Conservation (phyloP, 2,888 invertebrate genomes). For the Lumbricus terrestris region DNA sequence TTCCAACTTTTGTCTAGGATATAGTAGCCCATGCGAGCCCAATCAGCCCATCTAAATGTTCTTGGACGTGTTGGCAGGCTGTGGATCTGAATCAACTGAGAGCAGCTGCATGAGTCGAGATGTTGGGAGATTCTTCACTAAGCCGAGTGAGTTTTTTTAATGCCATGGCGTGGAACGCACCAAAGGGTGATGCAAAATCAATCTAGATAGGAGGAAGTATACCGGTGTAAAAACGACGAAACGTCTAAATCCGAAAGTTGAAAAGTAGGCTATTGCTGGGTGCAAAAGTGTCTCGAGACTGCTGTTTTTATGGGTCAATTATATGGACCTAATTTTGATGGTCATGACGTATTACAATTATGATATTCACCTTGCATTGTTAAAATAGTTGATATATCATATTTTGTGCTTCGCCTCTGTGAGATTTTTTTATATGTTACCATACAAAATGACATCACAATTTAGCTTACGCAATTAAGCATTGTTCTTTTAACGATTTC, state of each 20-base stretch:
- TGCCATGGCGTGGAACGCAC: not conserved
- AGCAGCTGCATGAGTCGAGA: not conserved
- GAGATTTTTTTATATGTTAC: not conserved
- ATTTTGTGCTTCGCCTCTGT: not conserved
- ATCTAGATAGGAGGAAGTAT: not conserved
- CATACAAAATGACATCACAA: not conserved
- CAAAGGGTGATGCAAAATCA: not conserved
- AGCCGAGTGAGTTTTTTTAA: too few relatives aligned
- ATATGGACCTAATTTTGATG: too few relatives aligned
- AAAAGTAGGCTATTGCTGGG: not conserved
- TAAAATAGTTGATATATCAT: not conserved
- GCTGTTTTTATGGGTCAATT: too few relatives aligned
- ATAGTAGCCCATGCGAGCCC: too few relatives aligned
- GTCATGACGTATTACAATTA: not conserved
- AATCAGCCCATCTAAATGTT: too few relatives aligned
- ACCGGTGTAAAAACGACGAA: not conserved
- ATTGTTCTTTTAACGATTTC: not conserved
- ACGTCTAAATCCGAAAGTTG: not conserved
- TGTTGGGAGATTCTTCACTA: too few relatives aligned
- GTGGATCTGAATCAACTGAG: too few relatives aligned
- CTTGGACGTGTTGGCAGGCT: too few relatives aligned
- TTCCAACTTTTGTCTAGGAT: too few relatives aligned
- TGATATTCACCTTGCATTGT: not conserved
- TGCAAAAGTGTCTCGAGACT: not conserved
- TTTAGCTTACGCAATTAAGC: not conserved